Conservation (phyloP, 37 sponge, comb jelly and placozoan genomes). For the Petrosia ficiformis region DNA sequence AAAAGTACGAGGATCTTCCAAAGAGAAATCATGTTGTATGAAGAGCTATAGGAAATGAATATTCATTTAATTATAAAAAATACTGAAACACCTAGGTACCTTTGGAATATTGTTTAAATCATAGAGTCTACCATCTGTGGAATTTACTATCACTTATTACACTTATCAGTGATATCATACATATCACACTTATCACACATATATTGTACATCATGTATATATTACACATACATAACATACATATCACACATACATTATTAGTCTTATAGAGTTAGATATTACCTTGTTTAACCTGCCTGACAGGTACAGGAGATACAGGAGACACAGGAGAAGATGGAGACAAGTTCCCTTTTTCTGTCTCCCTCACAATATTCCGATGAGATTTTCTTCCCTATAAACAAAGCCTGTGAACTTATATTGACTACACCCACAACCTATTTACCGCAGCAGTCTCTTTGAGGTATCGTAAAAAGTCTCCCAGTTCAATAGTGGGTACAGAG, state of each 20-base stretch:
- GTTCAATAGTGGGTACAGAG: constrained; percentile 49
- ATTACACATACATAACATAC: no score
- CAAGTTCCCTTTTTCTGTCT: constrained; percentile 5
- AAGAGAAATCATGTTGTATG: constrained; percentile 61
- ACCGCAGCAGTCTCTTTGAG: constrained; percentile 49
- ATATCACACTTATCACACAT: no score
- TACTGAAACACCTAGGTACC: neutral
- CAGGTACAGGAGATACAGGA: neutral
- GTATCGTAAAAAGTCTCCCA: constrained; percentile 66
- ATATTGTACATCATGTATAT: no score
- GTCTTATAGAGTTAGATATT: no score
- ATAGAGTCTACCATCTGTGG: constrained; percentile 56
- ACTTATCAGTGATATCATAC: no score
- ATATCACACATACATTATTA: no score
- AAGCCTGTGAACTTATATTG: neutral
- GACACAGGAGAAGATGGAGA: neutral
- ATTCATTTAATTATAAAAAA: neutral
- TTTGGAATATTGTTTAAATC: constrained; percentile 59
- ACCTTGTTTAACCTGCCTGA: neutral
- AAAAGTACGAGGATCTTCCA: constrained; percentile 78
- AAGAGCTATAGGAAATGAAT: constrained; percentile 36
- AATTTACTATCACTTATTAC: neutral
- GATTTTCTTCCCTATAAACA: constrained; percentile 37
- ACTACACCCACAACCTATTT: neutral
- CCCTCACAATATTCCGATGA: constrained; percentile 40